Percentiles rank a stretch among this genome's conserved stretches.
phyloP scores from a whole-genome alignment of 2,797 vertebrate species.

The Ceyx erithaca region DNA sequence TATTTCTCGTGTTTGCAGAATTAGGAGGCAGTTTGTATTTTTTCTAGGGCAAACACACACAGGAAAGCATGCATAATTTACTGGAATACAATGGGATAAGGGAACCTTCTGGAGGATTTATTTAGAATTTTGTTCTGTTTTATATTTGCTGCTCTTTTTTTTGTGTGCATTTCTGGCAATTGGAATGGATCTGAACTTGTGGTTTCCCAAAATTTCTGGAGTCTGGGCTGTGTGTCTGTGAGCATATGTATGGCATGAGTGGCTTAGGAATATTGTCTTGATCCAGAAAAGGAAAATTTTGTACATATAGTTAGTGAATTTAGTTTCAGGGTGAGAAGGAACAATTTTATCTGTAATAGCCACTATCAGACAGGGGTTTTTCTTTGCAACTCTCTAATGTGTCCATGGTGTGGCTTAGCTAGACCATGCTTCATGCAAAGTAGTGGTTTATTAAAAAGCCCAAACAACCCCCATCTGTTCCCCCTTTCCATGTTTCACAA shows the following conservation, averaged over 20 bases:
- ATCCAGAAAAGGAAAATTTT: neutral
- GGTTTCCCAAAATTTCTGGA: neutral
- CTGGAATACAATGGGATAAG: neutral
- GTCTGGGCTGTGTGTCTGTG: neutral
- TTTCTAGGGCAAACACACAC: conserved; percentile 28
- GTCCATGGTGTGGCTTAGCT: neutral
- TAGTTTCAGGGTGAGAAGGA: neutral
- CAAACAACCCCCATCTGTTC: accelerated
- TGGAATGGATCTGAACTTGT: neutral
- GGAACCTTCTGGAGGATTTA: conserved; percentile 10
- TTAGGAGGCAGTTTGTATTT: neutral
- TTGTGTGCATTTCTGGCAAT: neutral
- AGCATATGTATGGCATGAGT: neutral
- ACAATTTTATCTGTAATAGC: neutral
- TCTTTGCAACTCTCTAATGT: neutral
- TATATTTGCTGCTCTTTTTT: conserved; percentile 18
- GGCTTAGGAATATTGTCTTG: neutral
- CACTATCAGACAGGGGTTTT: neutral
- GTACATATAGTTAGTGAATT: neutral
- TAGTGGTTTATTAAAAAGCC: neutral
- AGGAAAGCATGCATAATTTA: conserved; percentile 8
- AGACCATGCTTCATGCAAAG: neutral
- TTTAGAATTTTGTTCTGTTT: conserved; percentile 42
- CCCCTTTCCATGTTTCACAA: neutral
- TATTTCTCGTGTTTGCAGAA: neutral